phyloP scores from a whole-genome alignment of 2,797 vertebrate genomes.

The Austrolebias charrua region DNA sequence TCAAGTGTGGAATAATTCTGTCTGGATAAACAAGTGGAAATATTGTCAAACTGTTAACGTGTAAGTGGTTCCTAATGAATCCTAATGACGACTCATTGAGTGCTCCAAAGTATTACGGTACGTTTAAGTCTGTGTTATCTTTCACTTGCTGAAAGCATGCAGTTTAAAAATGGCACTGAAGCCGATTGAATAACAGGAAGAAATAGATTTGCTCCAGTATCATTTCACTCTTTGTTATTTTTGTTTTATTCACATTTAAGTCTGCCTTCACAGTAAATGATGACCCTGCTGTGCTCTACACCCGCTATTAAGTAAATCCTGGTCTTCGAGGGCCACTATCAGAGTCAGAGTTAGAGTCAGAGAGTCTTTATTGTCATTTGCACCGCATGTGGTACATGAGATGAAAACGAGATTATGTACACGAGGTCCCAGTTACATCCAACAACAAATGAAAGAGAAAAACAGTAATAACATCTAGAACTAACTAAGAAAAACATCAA shows the following conservation, averaged over 20 bases:
- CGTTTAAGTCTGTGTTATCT: slow-evolving; percentile 33
- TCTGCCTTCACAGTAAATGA: too few relatives aligned
- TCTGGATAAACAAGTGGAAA: slow-evolving; percentile 18
- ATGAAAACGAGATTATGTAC: too few relatives aligned
- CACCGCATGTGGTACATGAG: too few relatives aligned
- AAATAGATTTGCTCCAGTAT: slow-evolving; percentile 19
- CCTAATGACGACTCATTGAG: slow-evolving; percentile 39
- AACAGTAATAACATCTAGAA: too few relatives aligned
- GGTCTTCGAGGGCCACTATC: too few relatives aligned
- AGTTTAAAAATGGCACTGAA: slow-evolving; percentile 13
- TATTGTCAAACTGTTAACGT: slow-evolving; percentile 26
- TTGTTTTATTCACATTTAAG: slow-evolving; percentile 18
- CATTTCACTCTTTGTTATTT: slow-evolving; percentile 1
- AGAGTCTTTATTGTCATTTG: too few relatives aligned
- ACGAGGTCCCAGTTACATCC: too few relatives aligned
- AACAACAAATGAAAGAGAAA: too few relatives aligned
- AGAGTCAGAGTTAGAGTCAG: too few relatives aligned
- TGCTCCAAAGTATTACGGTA: slow-evolving; percentile 20
- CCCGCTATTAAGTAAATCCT: too few relatives aligned
- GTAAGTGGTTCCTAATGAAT: slow-evolving; percentile 30
- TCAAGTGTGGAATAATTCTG: slow-evolving; percentile 27
- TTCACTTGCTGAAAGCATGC: slow-evolving; percentile 21
- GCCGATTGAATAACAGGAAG: slow-evolving; percentile 38
- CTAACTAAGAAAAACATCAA: too few relatives aligned
- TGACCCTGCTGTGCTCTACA: too few relatives aligned